Evolutionary conservation across 2,888 invertebrate species (phyloP).

Genomic region (Lithophane leautieri): DNA sequence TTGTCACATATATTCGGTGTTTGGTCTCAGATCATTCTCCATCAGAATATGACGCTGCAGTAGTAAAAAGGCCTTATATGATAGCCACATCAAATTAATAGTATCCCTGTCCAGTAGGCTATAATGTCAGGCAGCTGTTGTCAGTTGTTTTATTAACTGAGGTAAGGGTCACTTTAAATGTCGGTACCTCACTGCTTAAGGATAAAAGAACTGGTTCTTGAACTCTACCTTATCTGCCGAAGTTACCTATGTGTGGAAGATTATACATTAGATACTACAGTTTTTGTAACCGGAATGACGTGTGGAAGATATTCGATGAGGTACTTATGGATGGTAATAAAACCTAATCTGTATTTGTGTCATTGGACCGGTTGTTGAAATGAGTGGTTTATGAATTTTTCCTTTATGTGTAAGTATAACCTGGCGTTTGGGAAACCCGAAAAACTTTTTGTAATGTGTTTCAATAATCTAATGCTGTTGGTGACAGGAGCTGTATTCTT

Average conservation of each 20-base stretch:
- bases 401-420: too few species aligned
- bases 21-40: not conserved
- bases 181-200: slow-evolving; percentile 14
- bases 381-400: too few species aligned
- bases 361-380: not conserved
- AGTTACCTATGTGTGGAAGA: too few species aligned
- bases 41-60: not conserved
- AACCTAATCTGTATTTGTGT: not conserved
- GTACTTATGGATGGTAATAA: not conserved
- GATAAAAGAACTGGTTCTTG: slow-evolving; percentile 19
- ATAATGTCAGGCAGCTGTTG: slow-evolving; percentile 33
- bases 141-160: slow-evolving; percentile 11
- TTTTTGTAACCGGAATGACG: too few species aligned
- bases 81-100: slow-evolving; percentile 17
- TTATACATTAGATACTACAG: too few species aligned
- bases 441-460: not conserved
- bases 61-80: not conserved
- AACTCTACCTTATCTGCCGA: not conserved
- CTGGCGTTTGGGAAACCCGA: not conserved
- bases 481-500: not conserved
- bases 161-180: slow-evolving; percentile 25
- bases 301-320: not conserved
- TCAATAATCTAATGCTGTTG: not conserved
- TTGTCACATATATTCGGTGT: too few species aligned
- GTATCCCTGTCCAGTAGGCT: not conserved